Conservation (phyloP, 2,888 invertebrate genomes). For the Bruchidius siliquastri region DNA sequence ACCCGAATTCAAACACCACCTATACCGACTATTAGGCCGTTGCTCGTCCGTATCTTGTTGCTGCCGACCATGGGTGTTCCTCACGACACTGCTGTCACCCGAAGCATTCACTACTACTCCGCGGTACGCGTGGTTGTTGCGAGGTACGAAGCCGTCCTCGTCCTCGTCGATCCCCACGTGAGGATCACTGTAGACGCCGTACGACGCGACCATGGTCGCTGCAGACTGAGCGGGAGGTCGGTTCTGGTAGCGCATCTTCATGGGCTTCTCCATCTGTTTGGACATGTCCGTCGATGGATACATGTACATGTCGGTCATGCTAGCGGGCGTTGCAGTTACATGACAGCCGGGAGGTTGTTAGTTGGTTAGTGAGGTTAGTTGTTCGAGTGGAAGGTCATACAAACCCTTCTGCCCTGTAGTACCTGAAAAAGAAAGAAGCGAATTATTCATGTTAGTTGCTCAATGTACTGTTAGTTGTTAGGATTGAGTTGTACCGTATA, state of each 20-base stretch:
- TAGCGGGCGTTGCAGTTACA: neutral
- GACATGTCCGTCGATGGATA: neutral
- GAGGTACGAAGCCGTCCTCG: constrained; percentile 40
- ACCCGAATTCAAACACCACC: constrained; percentile 35
- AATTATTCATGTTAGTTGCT: neutral
- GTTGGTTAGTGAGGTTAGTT: constrained; percentile 3
- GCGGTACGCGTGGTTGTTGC: constrained; percentile 33
- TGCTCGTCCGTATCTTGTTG: constrained; percentile 18
- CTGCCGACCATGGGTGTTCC: constrained; percentile 22
- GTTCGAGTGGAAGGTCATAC: constrained; percentile 2
- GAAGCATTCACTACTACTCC: constrained; percentile 44
- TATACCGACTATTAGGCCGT: constrained; percentile 7
- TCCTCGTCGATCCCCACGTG: constrained; percentile 24
- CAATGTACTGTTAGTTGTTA: neutral
- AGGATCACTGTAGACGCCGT: constrained; percentile 45
- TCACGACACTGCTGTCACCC: constrained; percentile 40
- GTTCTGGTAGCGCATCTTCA: constrained; percentile 34
- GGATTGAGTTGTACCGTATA: too few species aligned
- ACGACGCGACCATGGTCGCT: constrained; percentile 45
- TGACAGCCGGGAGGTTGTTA: neutral
- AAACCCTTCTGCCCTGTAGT: constrained; percentile 8
- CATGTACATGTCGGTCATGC: neutral
- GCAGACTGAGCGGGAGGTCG: constrained; percentile 30
- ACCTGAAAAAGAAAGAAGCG: constrained; percentile 12
- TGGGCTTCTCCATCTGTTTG: neutral